Conservation (phyloP, 2,888 invertebrate species). For the Spialia ferax region DNA sequence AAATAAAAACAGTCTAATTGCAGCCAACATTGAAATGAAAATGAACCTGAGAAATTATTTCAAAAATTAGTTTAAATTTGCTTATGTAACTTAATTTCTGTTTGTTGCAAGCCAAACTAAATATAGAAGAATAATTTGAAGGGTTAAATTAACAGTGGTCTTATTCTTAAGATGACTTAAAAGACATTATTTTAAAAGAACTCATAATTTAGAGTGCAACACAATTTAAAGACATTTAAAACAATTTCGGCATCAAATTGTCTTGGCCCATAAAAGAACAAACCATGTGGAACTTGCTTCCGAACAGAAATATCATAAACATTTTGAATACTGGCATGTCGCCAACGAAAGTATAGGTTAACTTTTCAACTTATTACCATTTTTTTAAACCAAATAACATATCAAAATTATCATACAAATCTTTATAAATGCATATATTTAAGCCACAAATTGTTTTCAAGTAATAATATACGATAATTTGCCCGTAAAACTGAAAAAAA, state of each 20-base stretch:
- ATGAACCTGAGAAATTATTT: too few relatives aligned
- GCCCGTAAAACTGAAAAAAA: conserved; percentile 27
- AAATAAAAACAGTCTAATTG: too few relatives aligned
- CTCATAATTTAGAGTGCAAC: too few relatives aligned
- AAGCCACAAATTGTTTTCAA: background rate
- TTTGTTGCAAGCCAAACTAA: too few relatives aligned
- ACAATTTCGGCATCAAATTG: conserved; percentile 51
- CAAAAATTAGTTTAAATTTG: too few relatives aligned
- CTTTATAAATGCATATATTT: background rate
- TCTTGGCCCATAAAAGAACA: conserved; percentile 74
- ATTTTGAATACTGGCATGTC: conserved; percentile 66
- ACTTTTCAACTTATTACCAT: conserved; percentile 52
- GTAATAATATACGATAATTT: background rate
- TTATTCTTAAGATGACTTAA: too few relatives aligned
- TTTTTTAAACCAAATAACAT: conserved; percentile 14
- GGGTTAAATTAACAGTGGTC: too few relatives aligned
- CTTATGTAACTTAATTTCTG: too few relatives aligned
- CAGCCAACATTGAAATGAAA: too few relatives aligned
- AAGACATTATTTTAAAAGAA: too few relatives aligned
- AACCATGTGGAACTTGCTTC: conserved; percentile 71
- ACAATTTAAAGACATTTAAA: conserved; percentile 8
- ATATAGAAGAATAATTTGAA: too few relatives aligned
- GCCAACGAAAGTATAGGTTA: conserved; percentile 75
- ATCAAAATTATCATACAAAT: background rate
- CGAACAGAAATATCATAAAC: conserved; percentile 82